Conservation (phyloP, 2,797 vertebrate species). For the Rhabdophis nuchalis region DNA sequence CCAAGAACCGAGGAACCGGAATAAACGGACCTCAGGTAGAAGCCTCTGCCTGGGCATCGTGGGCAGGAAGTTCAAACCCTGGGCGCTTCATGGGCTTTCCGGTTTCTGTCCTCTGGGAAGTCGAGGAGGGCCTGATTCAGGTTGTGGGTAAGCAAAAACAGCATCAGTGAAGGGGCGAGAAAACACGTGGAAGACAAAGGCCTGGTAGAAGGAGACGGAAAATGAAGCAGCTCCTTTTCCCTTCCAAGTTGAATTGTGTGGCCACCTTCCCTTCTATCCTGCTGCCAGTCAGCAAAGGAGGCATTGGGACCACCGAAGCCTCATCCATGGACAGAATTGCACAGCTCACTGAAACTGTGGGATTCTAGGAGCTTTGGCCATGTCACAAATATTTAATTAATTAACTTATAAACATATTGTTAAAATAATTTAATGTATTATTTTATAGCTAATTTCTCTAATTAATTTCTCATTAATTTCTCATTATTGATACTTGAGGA, state of each 20-base stretch:
- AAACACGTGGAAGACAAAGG: not conserved
- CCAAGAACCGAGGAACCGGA: slow-evolving; percentile 14
- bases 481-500: not conserved
- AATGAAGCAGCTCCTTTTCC: not conserved
- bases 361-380: not conserved
- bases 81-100: no score
- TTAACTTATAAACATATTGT: not conserved
- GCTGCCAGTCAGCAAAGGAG: not conserved
- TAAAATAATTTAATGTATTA: not conserved
- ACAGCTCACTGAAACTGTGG: not conserved
- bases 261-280: not conserved
- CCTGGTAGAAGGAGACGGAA: not conserved
- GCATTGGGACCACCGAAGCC: accelerated
- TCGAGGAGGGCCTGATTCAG: no score
- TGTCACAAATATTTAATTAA: not conserved
- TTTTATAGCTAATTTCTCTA: not conserved
- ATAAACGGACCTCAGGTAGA: accelerated
- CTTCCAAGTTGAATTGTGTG: not conserved
- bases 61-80: not conserved
- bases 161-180: not conserved
- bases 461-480: not conserved
- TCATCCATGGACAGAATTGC: not conserved
- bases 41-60: accelerated
- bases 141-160: not conserved
- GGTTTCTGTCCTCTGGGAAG: not conserved